Evolutionary conservation across 2,888 invertebrate genomes (phyloP).

Genomic region (Drosophila meridiana): DNA sequence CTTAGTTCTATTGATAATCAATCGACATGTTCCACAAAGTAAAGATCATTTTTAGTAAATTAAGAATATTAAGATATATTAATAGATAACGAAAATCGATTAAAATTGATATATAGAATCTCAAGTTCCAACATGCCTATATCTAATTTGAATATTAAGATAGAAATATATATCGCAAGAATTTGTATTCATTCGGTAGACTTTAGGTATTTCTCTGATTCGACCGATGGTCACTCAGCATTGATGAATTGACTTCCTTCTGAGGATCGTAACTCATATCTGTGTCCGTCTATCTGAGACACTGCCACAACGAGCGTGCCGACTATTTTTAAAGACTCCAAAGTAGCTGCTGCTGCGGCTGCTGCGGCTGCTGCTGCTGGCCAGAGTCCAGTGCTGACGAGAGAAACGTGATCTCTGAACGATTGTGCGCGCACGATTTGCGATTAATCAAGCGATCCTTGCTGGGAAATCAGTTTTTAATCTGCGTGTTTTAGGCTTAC

Average conservation of each 20-base stretch:
- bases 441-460: constrained; percentile 77
- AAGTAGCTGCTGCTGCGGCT: constrained; percentile 15
- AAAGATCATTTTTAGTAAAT: no score
- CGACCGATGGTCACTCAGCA: neutral
- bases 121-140: no score
- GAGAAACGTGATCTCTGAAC: constrained; percentile 72
- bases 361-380: constrained; percentile 13
- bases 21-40: no score
- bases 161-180: neutral
- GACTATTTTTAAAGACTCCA: constrained; percentile 54
- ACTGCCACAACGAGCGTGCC: constrained; percentile 36
- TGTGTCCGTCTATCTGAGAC: constrained; percentile 37
- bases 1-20: no score
- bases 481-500: constrained; percentile 31
- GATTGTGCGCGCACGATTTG: constrained; percentile 79
- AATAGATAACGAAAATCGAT: no score
- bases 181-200: neutral
- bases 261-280: constrained; percentile 29
- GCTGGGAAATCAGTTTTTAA: constrained; percentile 75
- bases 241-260: constrained; percentile 13
- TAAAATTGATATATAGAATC: no score
- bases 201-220: constrained; percentile 1
- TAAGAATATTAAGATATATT: no score
- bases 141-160: neutral
- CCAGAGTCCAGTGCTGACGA: constrained; percentile 40